phyloP scores from a whole-genome alignment of 2,888 invertebrate species.

The Prosopocoilus inquinatus region DNA sequence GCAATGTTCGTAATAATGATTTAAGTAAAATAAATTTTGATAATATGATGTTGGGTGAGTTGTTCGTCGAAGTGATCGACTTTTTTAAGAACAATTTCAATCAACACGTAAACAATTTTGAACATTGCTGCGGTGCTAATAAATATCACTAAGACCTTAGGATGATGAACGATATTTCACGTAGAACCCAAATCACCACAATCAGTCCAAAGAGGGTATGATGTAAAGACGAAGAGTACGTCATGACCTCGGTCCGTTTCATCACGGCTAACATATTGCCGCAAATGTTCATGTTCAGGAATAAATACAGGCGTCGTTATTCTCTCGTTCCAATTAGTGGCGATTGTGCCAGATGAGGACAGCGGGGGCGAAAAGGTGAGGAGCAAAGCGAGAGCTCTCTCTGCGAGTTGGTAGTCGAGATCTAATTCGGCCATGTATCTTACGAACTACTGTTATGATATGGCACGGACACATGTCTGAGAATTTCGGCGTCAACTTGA shows the following conservation, averaged over 20 bases:
- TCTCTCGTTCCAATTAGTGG: slow-evolving; percentile 17
- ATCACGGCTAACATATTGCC: slow-evolving; percentile 10
- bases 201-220: neutral
- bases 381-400: too few species aligned
- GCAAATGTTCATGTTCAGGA: slow-evolving; percentile 9
- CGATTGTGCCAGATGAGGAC: slow-evolving; percentile 16
- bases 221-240: slow-evolving; percentile 1
- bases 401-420: slow-evolving; percentile 21
- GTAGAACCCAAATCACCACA: neutral
- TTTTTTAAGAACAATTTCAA: too few species aligned
- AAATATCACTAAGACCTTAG: too few species aligned
- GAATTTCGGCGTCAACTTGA: slow-evolving; percentile 50
- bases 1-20: too few species aligned
- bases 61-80: too few species aligned
- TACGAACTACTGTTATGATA: slow-evolving; percentile 43
- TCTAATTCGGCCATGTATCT: slow-evolving; percentile 42
- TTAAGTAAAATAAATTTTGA: too few species aligned
- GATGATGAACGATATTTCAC: too few species aligned
- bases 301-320: neutral
- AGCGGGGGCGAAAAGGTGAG: slow-evolving; percentile 8
- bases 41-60: too few species aligned
- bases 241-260: slow-evolving; percentile 18
- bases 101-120: too few species aligned
- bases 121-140: too few species aligned
- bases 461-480: slow-evolving; percentile 48